These are phyloP conservation scores for Ooceraea biroi DNA, from an alignment of 1,140 invertebrate genomes.

Conservation along the genomic window DNA sequence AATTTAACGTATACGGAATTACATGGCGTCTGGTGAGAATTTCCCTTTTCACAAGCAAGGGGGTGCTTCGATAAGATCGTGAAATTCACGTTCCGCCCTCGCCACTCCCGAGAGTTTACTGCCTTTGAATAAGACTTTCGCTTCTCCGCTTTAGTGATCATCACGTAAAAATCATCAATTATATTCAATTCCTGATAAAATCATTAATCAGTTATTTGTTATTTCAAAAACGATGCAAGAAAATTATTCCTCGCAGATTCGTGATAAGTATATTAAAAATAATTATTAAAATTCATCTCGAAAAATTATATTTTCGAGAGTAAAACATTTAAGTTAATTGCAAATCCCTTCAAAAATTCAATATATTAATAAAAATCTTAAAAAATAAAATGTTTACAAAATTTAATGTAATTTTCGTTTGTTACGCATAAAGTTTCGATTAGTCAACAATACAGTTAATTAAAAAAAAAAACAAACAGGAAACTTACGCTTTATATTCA, in stretches of 20 bases:
- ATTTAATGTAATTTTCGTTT: too few relatives aligned
- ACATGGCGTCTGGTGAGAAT: neutral
- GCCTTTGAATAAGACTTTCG: neutral
- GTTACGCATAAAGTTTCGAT: too few relatives aligned
- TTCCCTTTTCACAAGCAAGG: neutral
- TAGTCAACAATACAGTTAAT: too few relatives aligned
- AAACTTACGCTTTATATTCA: too few relatives aligned
- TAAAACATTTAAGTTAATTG: too few relatives aligned
- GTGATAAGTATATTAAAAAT: neutral
- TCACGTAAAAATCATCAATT: neutral
- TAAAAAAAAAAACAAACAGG: too few relatives aligned
- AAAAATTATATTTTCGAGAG: neutral
- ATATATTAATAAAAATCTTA: too few relatives aligned
- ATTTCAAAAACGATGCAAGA: neutral
- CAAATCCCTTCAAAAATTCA: too few relatives aligned
- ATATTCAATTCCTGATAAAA: neutral
- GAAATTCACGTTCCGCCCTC: neutral
- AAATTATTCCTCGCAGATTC: too few relatives aligned
- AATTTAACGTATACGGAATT: neutral
- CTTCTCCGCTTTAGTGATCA: neutral
- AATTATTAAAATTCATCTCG: too few relatives aligned
- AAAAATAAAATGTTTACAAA: too few relatives aligned
- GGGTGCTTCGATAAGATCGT: neutral
- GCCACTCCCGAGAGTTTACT: neutral
- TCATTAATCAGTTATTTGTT: neutral